Evolutionary conservation across 2,113 vertebrate species (phyloP), one percentile per base, ranked within the genome.

Genomic region (Lagenorhynchus albirostris): DNA sequence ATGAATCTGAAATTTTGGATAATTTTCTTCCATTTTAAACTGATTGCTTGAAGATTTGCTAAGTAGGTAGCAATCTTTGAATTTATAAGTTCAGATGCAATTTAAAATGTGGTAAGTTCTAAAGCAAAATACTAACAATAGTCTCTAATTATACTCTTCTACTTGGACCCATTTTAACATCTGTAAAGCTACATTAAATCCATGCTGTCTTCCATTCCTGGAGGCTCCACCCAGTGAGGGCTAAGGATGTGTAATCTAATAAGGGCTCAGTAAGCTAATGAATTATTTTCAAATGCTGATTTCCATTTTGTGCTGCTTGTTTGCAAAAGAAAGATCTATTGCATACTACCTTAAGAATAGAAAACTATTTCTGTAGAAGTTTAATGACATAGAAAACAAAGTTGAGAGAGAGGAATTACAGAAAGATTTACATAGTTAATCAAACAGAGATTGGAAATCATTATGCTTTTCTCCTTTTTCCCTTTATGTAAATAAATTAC

Each of bases 51-150:
- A 89, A 74, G 14, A 38, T 36, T 71, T 80, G 2, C 26, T n/a
- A 76, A 83, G 23, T 55, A 41, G 44, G 29, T 88, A 86, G 23
- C 13, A 80, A 89, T 62, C 53, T 91, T 60, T 79, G 23, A 67
- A 21, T 91, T 47, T 74, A 76, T 8, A 96, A 84, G n/a, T 80
- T 74, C 31, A 80, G 50, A 92, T 17, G 50, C 41, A 95, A 47
- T 80, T 91, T 94, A 80, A 93, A 96, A 84, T 36, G 33, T 73
- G n/a, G 20, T 85, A 41, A 88, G 8, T 55, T 94, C 5, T 91
- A 44, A 89, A 91, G n/a, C 23, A 76, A 94, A 83, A 41, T 53
- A 41, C 5, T 84, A 84, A 77, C 44, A 82, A 67, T 67, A 47
- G 26, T 71, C 26, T 26, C 47, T 91, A 84, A 70, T 97, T 74